Conservation (phyloP, 2,888 invertebrate species). For the Tridacna gigas region DNA sequence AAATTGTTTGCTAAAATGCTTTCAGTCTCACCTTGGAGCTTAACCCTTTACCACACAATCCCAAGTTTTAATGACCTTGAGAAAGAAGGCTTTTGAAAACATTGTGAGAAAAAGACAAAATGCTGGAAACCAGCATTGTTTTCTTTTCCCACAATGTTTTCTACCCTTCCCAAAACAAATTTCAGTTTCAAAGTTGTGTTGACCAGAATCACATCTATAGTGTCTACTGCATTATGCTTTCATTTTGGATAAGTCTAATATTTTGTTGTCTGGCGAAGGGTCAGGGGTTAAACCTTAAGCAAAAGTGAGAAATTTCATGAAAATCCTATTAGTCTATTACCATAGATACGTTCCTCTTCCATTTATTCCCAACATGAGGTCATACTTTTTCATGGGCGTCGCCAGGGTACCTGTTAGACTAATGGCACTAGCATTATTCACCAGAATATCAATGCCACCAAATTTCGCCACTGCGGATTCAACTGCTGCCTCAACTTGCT, state of each 20-base stretch:
- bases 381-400: conserved; percentile 98
- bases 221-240: too few relatives aligned
- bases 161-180: neutral
- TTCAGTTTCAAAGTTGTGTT: too few relatives aligned
- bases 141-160: neutral
- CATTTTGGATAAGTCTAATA: too few relatives aligned
- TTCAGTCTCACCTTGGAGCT: too few relatives aligned
- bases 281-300: too few relatives aligned
- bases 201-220: too few relatives aligned
- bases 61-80: too few relatives aligned
- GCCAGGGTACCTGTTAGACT: conserved; percentile 89
- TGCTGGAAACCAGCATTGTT: neutral
- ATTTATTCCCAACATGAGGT: conserved; percentile 97
- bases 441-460: conserved; percentile 96
- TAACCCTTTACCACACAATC: too few relatives aligned
- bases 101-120: neutral
- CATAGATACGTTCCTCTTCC: conserved; percentile 97
- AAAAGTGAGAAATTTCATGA: neutral
- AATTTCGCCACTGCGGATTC: conserved; percentile 91
- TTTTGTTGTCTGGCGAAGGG: too few relatives aligned
- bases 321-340: conserved; percentile 87
- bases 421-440: conserved; percentile 99
- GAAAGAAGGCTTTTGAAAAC: too few relatives aligned
- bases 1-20: too few relatives aligned
- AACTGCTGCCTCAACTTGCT: conserved; percentile 86